Percentiles rank a stretch among this genome's conserved stretches.
These are phyloP conservation scores for Lophotis ruficrista DNA, from an alignment of 2,113 vertebrate species.

Conservation along the genomic window DNA sequence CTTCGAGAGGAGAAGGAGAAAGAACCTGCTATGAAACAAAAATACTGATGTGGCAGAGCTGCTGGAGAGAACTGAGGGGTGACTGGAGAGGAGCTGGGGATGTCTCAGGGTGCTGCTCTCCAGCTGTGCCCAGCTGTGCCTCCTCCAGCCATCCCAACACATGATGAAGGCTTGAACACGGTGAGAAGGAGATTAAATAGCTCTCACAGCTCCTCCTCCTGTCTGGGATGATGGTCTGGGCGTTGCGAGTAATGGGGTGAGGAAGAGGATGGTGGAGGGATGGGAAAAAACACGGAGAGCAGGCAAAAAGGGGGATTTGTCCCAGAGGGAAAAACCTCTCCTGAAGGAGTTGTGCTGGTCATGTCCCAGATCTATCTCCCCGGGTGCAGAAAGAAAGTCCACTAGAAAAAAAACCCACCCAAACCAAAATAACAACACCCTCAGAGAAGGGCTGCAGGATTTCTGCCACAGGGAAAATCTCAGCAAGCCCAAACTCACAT, in stretches of 20 bases:
- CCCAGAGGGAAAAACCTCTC: background rate
- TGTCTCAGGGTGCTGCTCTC: background rate
- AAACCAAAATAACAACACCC: background rate
- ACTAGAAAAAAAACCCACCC: background rate
- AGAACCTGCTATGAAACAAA: background rate
- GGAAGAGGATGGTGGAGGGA: background rate
- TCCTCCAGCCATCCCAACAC: background rate
- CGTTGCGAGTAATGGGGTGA: background rate
- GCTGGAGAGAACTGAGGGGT: background rate
- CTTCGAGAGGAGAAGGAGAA: background rate
- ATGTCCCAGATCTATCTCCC: background rate
- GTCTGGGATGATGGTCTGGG: background rate
- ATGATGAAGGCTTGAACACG: background rate
- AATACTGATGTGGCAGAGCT: background rate
- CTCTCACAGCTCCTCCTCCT: background rate
- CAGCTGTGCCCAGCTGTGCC: background rate
- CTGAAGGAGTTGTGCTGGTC: background rate
- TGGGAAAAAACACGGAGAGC: background rate
- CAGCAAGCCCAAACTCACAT: background rate
- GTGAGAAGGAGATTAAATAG: background rate
- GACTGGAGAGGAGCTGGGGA: background rate
- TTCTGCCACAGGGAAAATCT: background rate
- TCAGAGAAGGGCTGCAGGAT: background rate
- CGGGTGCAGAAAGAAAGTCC: background rate
- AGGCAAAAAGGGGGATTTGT: background rate